Percentiles rank a stretch among this genome's conserved stretches.
Conservation (phyloP, 2,113 vertebrate genomes). For the Takifugu bimaculatus region DNA sequence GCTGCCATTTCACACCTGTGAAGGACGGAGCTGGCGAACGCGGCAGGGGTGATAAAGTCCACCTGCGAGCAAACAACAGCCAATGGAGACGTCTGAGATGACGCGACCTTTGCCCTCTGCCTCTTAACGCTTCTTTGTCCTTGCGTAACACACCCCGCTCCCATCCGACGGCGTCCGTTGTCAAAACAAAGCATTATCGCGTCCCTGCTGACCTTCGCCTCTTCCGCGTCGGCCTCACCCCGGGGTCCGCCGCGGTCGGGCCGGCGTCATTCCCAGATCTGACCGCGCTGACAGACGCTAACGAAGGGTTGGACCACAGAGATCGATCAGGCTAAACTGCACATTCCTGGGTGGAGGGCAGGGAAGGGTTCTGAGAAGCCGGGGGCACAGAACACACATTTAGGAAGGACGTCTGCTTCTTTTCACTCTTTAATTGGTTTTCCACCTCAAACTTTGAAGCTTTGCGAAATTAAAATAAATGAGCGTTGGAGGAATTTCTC, state of each 20-base stretch:
- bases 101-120: not conserved
- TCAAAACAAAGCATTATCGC: slow-evolving; percentile 39
- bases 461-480: too few relatives aligned
- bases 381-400: too few relatives aligned
- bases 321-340: slow-evolving; percentile 7
- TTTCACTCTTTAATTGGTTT: not conserved
- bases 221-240: slow-evolving; percentile 33
- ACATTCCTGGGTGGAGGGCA: not conserved
- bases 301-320: slow-evolving; percentile 35
- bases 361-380: too few relatives aligned
- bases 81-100: not conserved
- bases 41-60: slow-evolving; percentile 40
- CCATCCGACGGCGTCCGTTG: slow-evolving; percentile 16
- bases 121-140: not conserved
- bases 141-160: not conserved
- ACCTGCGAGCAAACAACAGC: not conserved
- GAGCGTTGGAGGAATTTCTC: too few relatives aligned
- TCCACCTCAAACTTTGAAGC: not conserved
- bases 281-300: slow-evolving; percentile 47
- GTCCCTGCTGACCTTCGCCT: slow-evolving; percentile 11
- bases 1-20: not conserved
- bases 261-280: slow-evolving; percentile 19
- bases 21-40: slow-evolving; percentile 30
- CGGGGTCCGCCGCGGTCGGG: slow-evolving; percentile 18
- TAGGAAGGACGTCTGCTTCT: not conserved